A percentile compares a stretch with the other conserved stretches of the same genome.
Conservation (phyloP, 1,140 invertebrate species). For the Drosophila sp. region DNA sequence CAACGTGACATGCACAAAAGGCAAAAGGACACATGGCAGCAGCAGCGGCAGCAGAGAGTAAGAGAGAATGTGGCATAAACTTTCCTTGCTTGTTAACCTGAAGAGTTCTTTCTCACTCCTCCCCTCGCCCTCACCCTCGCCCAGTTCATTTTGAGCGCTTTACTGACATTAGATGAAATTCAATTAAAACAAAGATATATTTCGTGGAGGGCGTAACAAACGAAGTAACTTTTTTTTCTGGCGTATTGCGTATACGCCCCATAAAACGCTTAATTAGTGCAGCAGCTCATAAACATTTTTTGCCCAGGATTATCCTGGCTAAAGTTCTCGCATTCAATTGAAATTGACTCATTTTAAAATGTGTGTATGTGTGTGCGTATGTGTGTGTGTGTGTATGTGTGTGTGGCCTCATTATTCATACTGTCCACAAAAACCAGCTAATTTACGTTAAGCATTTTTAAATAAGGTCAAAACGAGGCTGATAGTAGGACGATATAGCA, state of each 20-base stretch:
- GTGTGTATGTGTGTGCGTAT: not conserved
- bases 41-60: slow-evolving; percentile 11
- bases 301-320: slow-evolving; percentile 5
- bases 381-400: not conserved
- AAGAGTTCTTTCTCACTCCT: slow-evolving; percentile 33
- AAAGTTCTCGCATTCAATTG: slow-evolving; percentile 54
- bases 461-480: slow-evolving; percentile 65
- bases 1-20: slow-evolving; percentile 79
- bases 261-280: slow-evolving; percentile 74
- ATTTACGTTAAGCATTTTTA: slow-evolving; percentile 80
- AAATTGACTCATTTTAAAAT: slow-evolving; percentile 73
- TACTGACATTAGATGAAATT: slow-evolving; percentile 73
- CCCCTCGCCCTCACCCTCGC: slow-evolving; percentile 13
- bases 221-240: not conserved
- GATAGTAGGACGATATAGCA: not conserved
- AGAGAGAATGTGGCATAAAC: slow-evolving; percentile 65
- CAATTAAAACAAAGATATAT: slow-evolving; percentile 80
- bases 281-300: slow-evolving; percentile 26
- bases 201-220: slow-evolving; percentile 32
- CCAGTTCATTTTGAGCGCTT: not conserved
- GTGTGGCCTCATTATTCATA: slow-evolving; percentile 71
- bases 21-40: slow-evolving; percentile 68
- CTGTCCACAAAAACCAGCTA: slow-evolving; percentile 74
- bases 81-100: slow-evolving; percentile 74
- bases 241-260: slow-evolving; percentile 61